phyloP scores from a whole-genome alignment of 1,140 invertebrate species.

The Pseudachorutes palmiensis region DNA sequence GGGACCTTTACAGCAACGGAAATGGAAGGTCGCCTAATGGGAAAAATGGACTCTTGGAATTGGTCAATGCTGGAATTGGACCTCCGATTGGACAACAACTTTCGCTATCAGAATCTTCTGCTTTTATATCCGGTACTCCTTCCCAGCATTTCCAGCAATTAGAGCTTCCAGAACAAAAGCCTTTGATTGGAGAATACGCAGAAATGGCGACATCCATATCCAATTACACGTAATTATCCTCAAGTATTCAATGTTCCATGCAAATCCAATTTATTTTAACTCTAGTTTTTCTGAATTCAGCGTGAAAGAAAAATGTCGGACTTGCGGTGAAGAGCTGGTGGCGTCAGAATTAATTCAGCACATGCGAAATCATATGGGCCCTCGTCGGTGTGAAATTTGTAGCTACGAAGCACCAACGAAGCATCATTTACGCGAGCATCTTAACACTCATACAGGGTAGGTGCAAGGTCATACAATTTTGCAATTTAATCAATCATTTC shows the following conservation, averaged over 20 bases:
- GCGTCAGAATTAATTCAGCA: constrained; percentile 10
- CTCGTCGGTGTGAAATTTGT: constrained; percentile 16
- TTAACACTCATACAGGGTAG: constrained; percentile 16
- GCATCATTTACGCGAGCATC: constrained; percentile 13
- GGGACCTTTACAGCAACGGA: not conserved
- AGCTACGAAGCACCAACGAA: constrained; percentile 14
- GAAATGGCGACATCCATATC: not conserved
- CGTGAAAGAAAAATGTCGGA: constrained; percentile 5
- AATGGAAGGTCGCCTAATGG: not conserved
- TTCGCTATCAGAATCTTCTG: not conserved
- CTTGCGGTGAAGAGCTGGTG: not conserved
- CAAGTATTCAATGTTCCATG: too few species aligned
- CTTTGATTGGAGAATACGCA: not conserved
- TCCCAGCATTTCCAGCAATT: not conserved
- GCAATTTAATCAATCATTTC: too few species aligned
- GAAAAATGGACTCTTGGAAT: not conserved
- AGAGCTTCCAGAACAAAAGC: not conserved
- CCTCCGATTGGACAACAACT: not conserved
- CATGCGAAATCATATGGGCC: constrained; percentile 19
- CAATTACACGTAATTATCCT: too few species aligned
- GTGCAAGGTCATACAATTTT: too few species aligned
- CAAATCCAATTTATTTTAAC: too few species aligned
- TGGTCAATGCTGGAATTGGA: too few species aligned
- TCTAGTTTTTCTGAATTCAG: not conserved
- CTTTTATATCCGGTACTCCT: not conserved